Evolutionary conservation across 1,140 invertebrate species (phyloP).

Genomic region (Leptinotarsa texana): DNA sequence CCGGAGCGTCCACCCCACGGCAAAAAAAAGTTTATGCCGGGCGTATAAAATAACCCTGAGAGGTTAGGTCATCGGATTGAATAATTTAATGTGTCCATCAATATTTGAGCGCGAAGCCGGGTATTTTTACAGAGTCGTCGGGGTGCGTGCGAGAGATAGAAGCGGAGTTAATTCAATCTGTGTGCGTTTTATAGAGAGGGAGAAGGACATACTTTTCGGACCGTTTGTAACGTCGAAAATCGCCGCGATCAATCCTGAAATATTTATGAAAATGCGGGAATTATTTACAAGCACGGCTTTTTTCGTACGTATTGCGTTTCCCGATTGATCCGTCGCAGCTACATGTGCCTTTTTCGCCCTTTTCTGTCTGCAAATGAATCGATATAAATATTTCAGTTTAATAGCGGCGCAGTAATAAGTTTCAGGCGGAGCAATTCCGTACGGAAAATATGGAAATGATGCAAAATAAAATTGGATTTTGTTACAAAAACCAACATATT

Average conservation of each 20-base stretch:
- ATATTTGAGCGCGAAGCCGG: constrained; percentile 42
- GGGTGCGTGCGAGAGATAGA: constrained; percentile 36
- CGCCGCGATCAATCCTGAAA: constrained; percentile 41
- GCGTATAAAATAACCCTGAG: constrained; percentile 26
- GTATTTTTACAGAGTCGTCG: constrained; percentile 40
- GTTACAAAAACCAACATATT: constrained; percentile 32
- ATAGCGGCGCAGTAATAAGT: constrained; percentile 39
- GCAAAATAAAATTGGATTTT: constrained; percentile 42
- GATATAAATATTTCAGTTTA: constrained; percentile 43
- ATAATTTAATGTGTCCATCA: constrained; percentile 44
- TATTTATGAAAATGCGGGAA: constrained; percentile 39
- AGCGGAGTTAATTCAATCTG: constrained; percentile 46
- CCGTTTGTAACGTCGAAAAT: constrained; percentile 40
- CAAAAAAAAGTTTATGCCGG: constrained; percentile 1
- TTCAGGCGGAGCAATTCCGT: constrained; percentile 34
- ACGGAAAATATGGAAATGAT: constrained; percentile 39
- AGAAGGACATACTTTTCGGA: constrained; percentile 39
- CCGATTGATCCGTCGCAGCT: constrained; percentile 38
- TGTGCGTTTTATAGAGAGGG: constrained; percentile 30
- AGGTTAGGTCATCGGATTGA: constrained; percentile 44
- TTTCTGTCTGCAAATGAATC: constrained; percentile 39
- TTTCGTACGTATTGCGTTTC: constrained; percentile 41
- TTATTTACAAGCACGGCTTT: constrained; percentile 37
- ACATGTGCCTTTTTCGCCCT: constrained; percentile 28
- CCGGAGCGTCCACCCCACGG: too few relatives aligned